Conservation (phyloP, 37 sponge, comb jelly and placozoan genomes). For the Aplysina aerophoba region DNA sequence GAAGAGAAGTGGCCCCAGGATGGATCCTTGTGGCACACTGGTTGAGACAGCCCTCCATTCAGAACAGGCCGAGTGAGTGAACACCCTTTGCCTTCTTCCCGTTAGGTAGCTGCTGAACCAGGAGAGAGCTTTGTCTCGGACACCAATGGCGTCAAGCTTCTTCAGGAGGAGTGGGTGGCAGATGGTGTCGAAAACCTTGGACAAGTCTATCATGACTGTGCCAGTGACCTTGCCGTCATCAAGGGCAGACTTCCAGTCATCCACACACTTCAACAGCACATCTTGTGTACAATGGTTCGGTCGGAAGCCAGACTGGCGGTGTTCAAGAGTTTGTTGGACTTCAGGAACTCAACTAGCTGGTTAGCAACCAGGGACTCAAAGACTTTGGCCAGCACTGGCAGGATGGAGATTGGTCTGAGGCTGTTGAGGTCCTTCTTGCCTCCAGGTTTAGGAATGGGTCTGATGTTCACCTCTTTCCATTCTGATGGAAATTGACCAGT, state of each 20-base stretch:
- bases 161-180: conserved; percentile 27
- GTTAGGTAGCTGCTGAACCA: conserved; percentile 32
- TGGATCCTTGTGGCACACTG: conserved; percentile 44
- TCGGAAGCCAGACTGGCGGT: conserved; percentile 41
- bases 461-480: conserved; percentile 31
- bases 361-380: conserved; percentile 33
- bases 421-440: background rate
- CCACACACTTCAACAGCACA: conserved; percentile 18
- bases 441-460: conserved; percentile 18
- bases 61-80: background rate
- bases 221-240: conserved; percentile 11
- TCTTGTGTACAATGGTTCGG: conserved; percentile 31
- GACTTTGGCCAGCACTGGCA: conserved; percentile 42
- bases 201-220: conserved; percentile 32
- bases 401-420: conserved; percentile 36
- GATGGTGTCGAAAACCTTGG: conserved; percentile 44
- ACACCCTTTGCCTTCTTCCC: conserved; percentile 25
- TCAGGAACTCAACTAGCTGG: conserved; percentile 25
- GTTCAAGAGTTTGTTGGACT: background rate
- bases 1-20: conserved; percentile 27
- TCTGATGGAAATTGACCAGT: conserved; percentile 12
- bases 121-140: background rate
- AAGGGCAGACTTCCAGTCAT: conserved; percentile 35
- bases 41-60: background rate
- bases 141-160: too few relatives aligned